Percentiles rank a stretch among this genome's conserved stretches.
Evolutionary conservation across 2,888 invertebrate genomes (phyloP).

Genomic region (Aricia artaxerxes): DNA sequence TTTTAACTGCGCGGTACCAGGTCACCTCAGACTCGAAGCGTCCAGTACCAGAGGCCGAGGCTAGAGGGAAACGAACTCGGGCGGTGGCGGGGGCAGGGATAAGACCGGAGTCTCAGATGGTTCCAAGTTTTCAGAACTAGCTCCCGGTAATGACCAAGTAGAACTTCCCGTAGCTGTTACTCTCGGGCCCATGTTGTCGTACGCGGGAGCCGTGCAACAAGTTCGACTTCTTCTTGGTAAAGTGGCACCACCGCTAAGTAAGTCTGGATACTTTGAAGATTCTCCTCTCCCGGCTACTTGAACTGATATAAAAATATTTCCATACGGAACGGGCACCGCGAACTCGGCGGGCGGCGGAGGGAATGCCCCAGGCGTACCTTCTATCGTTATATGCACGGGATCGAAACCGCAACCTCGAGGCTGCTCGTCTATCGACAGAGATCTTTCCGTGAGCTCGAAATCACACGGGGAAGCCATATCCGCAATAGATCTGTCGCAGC

Average conservation of each 20-base stretch:
- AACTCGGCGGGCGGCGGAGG: constrained; percentile 78
- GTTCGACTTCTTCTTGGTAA: constrained; percentile 74
- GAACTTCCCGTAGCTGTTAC: constrained; percentile 93
- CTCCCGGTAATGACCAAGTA: constrained; percentile 88
- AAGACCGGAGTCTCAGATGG: constrained; percentile 69
- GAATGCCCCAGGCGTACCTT: constrained; percentile 75
- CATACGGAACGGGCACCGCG: constrained; percentile 79
- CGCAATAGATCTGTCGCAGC: constrained; percentile 84
- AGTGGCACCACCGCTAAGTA: constrained; percentile 79
- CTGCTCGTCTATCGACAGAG: constrained; percentile 62
- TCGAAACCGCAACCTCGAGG: constrained; percentile 76
- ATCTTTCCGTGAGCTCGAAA: constrained; percentile 73
- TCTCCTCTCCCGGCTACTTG: constrained; percentile 83
- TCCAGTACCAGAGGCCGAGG: constrained; percentile 75
- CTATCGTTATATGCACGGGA: constrained; percentile 83
- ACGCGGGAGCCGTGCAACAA: constrained; percentile 83
- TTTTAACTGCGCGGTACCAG: constrained; percentile 64
- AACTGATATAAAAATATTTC: constrained; percentile 93
- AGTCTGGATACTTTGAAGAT: constrained; percentile 85
- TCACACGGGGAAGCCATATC: constrained; percentile 81
- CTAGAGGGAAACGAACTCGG: constrained; percentile 76
- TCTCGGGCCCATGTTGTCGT: constrained; percentile 95
- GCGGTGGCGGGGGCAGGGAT: constrained; percentile 80
- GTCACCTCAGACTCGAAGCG: constrained; percentile 72
- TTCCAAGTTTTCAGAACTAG: constrained; percentile 63